Conservation (phyloP, 2,113 vertebrate species). For the Tyto alba region DNA sequence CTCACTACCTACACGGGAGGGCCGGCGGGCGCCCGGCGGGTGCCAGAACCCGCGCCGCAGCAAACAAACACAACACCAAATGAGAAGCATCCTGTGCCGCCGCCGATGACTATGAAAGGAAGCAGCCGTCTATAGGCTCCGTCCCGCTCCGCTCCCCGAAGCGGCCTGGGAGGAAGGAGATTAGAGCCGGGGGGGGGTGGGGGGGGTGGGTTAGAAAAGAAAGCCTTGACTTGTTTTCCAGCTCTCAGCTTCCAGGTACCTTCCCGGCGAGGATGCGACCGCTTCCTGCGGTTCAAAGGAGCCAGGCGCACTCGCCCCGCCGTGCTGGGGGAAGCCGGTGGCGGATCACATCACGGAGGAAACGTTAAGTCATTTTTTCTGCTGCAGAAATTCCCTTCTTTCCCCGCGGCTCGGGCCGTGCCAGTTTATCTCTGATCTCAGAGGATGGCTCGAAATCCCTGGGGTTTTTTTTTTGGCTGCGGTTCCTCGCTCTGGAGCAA, state of each 20-base stretch:
- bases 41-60: slow-evolving; percentile 36
- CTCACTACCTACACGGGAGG: slow-evolving; percentile 65
- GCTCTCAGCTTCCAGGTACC: slow-evolving; percentile 36
- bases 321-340: not conserved
- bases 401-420: not conserved
- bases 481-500: not conserved
- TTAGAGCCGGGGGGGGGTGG: not conserved
- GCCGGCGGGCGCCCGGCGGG: slow-evolving; percentile 37
- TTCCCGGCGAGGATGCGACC: slow-evolving; percentile 32
- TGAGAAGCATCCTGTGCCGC: slow-evolving; percentile 64
- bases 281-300: slow-evolving; percentile 8
- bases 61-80: slow-evolving; percentile 56
- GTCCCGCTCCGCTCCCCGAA: not conserved
- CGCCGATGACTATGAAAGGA: slow-evolving; percentile 59
- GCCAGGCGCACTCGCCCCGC: not conserved
- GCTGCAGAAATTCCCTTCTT: not conserved
- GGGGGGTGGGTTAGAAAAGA: not conserved
- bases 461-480: not conserved
- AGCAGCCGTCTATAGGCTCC: slow-evolving; percentile 46
- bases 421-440: not conserved
- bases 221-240: slow-evolving; percentile 44
- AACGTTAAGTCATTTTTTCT: not conserved
- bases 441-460: not conserved
- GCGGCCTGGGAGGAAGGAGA: slow-evolving; percentile 39
- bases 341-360: not conserved